phyloP scores from a whole-genome alignment of 2,797 vertebrate genomes.

The Pempheris klunzingeri region DNA sequence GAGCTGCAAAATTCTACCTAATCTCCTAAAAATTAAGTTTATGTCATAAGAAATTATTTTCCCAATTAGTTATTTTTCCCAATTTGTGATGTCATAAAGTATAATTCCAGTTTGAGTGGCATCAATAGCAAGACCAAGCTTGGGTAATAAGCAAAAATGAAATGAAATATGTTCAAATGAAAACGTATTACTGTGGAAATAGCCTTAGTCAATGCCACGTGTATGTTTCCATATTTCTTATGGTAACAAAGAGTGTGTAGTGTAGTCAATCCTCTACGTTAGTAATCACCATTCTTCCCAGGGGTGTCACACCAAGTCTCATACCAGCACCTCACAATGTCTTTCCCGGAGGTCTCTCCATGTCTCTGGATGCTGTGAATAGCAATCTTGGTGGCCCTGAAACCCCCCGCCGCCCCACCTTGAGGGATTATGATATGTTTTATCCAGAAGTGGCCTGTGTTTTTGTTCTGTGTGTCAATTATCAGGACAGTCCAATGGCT shows the following conservation, averaged over 20 bases:
- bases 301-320: constrained; percentile 71
- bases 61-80: too few relatives aligned
- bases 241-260: constrained; percentile 25
- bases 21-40: not conserved
- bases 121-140: not conserved
- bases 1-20: not conserved
- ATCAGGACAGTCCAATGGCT: constrained; percentile 46
- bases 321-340: constrained; percentile 79
- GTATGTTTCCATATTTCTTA: constrained; percentile 18
- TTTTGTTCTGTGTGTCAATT: constrained; percentile 70
- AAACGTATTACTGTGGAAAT: too few relatives aligned
- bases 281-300: constrained; percentile 76
- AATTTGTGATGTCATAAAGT: too few relatives aligned
- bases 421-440: constrained; percentile 82
- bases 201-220: not conserved
- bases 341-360: constrained; percentile 80
- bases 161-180: too few relatives aligned
- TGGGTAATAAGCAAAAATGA: too few relatives aligned
- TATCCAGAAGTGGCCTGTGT: constrained; percentile 63
- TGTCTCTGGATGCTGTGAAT: constrained; percentile 74
- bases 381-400: constrained; percentile 82
- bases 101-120: not conserved
- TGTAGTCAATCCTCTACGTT: constrained; percentile 47
- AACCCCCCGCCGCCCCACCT: constrained; percentile 55
- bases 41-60: too few relatives aligned